Base-by-base conservation (phyloP, 2,113 vertebrate species). In the Lontra canadensis region DNA sequence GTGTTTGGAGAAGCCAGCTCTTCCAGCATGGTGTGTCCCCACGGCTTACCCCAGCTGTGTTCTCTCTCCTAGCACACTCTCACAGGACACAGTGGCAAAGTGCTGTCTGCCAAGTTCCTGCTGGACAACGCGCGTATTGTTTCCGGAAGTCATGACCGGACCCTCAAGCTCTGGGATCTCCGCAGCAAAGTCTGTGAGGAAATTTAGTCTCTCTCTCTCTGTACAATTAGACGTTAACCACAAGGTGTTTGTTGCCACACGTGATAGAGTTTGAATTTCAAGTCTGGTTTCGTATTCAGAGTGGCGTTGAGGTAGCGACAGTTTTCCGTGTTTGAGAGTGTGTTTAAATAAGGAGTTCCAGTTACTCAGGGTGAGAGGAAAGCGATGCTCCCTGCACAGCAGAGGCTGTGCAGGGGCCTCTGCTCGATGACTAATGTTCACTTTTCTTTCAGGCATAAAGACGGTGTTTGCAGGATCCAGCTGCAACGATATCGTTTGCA, bases 111-210 rank as follows among this genome's bases (percentile, higher is more conserved):
- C 83, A 99, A 99, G 73, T 99, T 99, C 98, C 98, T 99, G 84
- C 97, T 99, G 98, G 99, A 99, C 98, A 99, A 99, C 21, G 99
- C 99, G 0, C 99, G 99, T 0, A 99, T 99, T n/a, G 99, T 99
- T 78, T 99, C 99, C 0, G 99, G 99, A 67, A 99, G 99, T 95
- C 99, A 99, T 0, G 99, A 99, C 98, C 98, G 99, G 83, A 99
- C 99, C 0, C 99, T 99, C 92, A 99, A 99, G 94, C 99, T 99
- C 67, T 99, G 99, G 99, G 99, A 99, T 97, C 99, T 99, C 34
- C 99, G 99, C 98, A 99, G 99, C 98, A 99, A 99, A 99, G 99
- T 99, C 98, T 99, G 99, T 99, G 99, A 99, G 99, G 97, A 98
- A 87, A 94, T 73, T 80, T 87, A 47, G 29, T 90, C 55, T 98